Evolutionary conservation across 30 jellyfish, hydroid and myxozoan genomes (phyloP).

Genomic region (Sanderia malayensis): DNA sequence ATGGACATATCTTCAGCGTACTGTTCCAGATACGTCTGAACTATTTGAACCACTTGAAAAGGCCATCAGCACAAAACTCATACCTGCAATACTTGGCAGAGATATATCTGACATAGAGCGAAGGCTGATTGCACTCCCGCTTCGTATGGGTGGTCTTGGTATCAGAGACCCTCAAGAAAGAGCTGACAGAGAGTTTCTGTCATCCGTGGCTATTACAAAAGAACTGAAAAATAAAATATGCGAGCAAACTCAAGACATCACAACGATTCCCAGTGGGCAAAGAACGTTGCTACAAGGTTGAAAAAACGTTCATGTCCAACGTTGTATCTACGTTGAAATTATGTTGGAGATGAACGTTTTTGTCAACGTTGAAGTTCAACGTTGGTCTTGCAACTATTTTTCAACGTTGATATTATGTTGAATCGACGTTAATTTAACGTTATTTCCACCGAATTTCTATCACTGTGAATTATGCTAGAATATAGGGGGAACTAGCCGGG

Average conservation of each 20-base stretch:
- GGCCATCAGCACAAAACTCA: conserved; percentile 2
- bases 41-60: not conserved
- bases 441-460: no score
- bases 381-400: no score
- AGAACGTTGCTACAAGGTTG: no score
- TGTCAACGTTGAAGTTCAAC: no score
- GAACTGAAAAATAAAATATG: not conserved
- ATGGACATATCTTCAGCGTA: not conserved
- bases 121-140: conserved; percentile 7
- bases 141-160: conserved; percentile 4
- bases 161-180: conserved; percentile 1
- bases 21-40: not conserved
- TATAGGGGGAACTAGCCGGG: no score
- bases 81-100: conserved; percentile 4
- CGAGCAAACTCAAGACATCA: conserved; percentile 2
- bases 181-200: not conserved
- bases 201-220: not conserved
- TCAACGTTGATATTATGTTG: no score
- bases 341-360: no score
- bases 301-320: no score
- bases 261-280: not conserved
- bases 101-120: conserved; percentile 3
- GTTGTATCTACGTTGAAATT: no score
- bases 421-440: no score
- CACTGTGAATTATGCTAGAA: no score